phyloP scores from a whole-genome alignment of 30 jellyfish, hydroid and myxozoan species.

The Turritopsis dohrnii region DNA sequence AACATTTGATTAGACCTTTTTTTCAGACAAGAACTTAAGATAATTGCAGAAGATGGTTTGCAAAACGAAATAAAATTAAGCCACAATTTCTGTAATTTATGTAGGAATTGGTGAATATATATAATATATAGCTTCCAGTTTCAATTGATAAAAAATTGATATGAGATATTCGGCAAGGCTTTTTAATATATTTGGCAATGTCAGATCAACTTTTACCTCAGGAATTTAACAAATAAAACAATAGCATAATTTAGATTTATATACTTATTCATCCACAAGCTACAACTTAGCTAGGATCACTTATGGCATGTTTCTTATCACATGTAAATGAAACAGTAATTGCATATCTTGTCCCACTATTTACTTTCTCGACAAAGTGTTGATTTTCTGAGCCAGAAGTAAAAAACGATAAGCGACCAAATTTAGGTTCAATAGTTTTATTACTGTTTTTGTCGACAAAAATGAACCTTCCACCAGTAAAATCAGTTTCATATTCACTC shows the following conservation, averaged over 20 bases:
- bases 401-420: constrained; percentile 88
- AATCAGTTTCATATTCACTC: constrained; percentile 77
- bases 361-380: constrained; percentile 87
- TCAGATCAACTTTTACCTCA: neutral
- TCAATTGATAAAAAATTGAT: neutral
- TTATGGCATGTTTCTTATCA: constrained; percentile 70
- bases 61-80: too few relatives aligned
- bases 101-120: too few relatives aligned
- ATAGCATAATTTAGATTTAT: neutral
- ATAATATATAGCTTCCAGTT: too few relatives aligned
- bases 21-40: too few relatives aligned
- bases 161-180: too few relatives aligned
- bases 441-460: constrained; percentile 55
- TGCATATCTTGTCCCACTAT: constrained; percentile 87
- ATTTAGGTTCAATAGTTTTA: constrained; percentile 80
- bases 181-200: too few relatives aligned
- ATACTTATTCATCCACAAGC: neutral
- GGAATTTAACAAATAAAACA: neutral
- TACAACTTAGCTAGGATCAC: constrained; percentile 51
- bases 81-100: too few relatives aligned
- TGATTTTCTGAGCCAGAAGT: constrained; percentile 97
- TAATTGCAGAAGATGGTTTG: too few relatives aligned
- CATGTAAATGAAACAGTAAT: constrained; percentile 94
- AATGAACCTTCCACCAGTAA: constrained; percentile 86
- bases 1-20: too few relatives aligned